Conservation (phyloP, 2,113 vertebrate genomes). For the Dicrurus megarhynchus region DNA sequence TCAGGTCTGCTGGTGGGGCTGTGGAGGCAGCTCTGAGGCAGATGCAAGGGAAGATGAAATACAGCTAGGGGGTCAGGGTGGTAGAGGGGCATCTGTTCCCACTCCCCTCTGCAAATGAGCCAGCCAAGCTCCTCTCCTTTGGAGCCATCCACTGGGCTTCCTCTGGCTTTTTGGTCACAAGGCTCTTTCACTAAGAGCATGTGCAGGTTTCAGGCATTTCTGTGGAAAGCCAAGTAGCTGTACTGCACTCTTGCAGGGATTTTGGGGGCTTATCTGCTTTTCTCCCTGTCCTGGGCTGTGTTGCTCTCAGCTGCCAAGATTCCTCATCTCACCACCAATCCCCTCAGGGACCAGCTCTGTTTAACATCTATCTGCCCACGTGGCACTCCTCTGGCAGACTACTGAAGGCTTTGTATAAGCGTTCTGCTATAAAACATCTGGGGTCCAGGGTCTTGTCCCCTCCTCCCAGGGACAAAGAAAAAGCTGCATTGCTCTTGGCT, state of each 20-base stretch:
- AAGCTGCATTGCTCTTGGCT: not conserved
- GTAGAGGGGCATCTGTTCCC: not conserved
- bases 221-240: not conserved
- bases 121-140: not conserved
- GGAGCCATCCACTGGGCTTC: accelerated
- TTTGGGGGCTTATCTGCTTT: not conserved
- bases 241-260: not conserved
- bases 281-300: not conserved
- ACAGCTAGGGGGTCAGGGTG: accelerated
- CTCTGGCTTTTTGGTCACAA: not conserved
- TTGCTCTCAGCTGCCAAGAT: not conserved
- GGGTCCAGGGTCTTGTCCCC: not conserved
- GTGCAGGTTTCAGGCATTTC: accelerated
- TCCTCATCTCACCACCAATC: not conserved
- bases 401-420: not conserved
- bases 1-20: not conserved
- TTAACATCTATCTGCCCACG: not conserved
- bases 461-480: not conserved
- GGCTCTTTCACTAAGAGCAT: not conserved
- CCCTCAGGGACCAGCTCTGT: not conserved
- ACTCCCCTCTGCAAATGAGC: accelerated
- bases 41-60: not conserved
- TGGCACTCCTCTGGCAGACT: not conserved
- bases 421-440: not conserved
- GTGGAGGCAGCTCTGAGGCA: not conserved